Base-by-base conservation (phyloP, 2,113 vertebrate species). In the Dromaius novaehollandiae region DNA sequence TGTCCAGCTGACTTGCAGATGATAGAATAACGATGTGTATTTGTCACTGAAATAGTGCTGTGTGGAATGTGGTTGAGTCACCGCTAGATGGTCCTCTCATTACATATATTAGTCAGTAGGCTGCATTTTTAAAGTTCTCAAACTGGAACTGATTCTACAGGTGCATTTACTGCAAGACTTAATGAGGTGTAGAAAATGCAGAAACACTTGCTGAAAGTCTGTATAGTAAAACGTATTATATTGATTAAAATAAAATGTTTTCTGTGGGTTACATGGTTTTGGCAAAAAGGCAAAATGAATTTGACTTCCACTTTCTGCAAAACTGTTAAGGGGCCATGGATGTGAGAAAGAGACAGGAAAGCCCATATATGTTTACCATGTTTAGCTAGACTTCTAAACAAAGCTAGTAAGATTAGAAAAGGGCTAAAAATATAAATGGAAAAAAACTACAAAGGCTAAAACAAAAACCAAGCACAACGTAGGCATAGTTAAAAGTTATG, bases 61-160 rank as follows among this genome's bases (percentile, higher is more conserved):
- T 86, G 76, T 88, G 48, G 55, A 19, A 91, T 73, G 34, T 81
- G 36, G 14, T 63, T 81, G 24, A 87, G 40, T 86, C 56, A 38
- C 97, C 95, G 50, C 96, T 97, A 97, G 95, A 48, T 95, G 94
- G 94, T 90, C 32, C 91, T 81, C 88, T 97, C 34, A 38, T 74
- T 73, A 65, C 90, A 78, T 28, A 50, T 71, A 88, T 38, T 2
- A 4, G 8, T 65, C 48, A 24, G 51, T 36, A 30, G 44, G 19
- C 68, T 55, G 13, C 22, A 1, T 69, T 46, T 64, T 44, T 34
- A 30, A 40, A 77, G 28, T 13, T 2, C 53, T 80, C 58, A 1
- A 44, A 19, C 36, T 84, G 32, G 9, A 44, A 12, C 53, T 46
- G 42, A 16, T 77, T 70, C 32, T 66, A 9, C 86, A 71, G 46